Percentiles rank a stretch among this genome's conserved stretches.
Conservation (phyloP, 1,140 invertebrate genomes). For the Leptinotarsa undecemlineata region DNA sequence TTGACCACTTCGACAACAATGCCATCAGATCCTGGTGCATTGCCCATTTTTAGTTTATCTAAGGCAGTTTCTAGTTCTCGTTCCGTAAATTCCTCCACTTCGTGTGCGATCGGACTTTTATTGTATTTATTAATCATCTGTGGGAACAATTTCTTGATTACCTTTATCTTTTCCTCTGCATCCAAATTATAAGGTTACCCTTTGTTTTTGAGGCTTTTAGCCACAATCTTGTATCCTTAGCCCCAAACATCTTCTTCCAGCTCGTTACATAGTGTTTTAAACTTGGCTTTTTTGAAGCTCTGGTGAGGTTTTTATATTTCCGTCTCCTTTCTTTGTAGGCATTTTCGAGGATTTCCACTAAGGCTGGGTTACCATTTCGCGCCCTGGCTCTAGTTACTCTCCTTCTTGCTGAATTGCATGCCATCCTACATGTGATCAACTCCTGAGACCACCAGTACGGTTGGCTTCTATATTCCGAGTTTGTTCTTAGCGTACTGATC, state of each 20-base stretch:
- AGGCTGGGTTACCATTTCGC: not conserved
- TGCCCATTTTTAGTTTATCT: conserved; percentile 3
- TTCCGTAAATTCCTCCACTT: not conserved
- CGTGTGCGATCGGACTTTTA: not conserved
- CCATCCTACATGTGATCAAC: not conserved
- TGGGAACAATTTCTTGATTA: not conserved
- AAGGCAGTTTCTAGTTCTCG: not conserved
- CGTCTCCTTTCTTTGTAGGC: not conserved
- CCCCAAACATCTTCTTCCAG: conserved; percentile 11
- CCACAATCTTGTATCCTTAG: conserved; percentile 15
- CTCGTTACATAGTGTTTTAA: not conserved
- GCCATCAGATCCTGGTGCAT: conserved; percentile 11
- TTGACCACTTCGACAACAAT: not conserved
- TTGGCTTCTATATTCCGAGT: no score
- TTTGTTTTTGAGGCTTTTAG: not conserved
- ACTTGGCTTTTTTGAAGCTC: conserved; percentile 6
- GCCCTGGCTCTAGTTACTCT: not conserved
- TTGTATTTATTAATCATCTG: not conserved
- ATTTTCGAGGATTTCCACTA: not conserved
- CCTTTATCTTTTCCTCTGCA: conserved; percentile 2
- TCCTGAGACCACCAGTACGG: conserved; percentile 16
- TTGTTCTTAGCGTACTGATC: not conserved
- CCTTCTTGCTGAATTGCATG: not conserved
- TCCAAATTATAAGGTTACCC: not conserved
- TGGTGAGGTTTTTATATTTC: not conserved